Conservation (phyloP, 92 coral and sea anemone species). For the Epizoanthus stellaris region DNA sequence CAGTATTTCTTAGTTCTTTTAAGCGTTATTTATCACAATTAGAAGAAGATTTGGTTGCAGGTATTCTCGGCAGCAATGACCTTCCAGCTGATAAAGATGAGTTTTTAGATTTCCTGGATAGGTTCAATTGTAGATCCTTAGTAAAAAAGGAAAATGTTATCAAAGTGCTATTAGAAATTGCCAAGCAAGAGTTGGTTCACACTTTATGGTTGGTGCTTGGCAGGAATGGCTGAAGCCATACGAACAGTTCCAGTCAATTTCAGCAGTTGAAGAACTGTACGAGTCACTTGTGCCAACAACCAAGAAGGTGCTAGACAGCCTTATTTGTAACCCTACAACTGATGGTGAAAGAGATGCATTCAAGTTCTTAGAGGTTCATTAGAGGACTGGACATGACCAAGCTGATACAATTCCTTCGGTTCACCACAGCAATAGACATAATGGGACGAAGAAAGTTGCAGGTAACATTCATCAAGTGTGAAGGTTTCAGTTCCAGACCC, state of each 20-base stretch:
- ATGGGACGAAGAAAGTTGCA: constrained; percentile 36
- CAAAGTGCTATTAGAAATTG: constrained; percentile 42
- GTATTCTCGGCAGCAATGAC: no score
- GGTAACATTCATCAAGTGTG: constrained; percentile 44
- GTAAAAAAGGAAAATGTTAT: no score
- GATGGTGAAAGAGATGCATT: constrained; percentile 40
- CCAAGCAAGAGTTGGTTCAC: no score
- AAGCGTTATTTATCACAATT: neutral
- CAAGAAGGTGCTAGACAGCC: constrained; percentile 45
- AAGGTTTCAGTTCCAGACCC: constrained; percentile 42
- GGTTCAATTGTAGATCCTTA: no score
- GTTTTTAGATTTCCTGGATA: no score
- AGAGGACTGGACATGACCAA: constrained; percentile 46
- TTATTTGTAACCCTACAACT: constrained; percentile 15
- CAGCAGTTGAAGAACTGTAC: constrained; percentile 33
- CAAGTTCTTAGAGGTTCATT: constrained; percentile 35
- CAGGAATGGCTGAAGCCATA: no score
- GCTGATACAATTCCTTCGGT: constrained; percentile 39
- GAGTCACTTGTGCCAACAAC: constrained; percentile 45
- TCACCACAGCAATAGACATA: constrained; percentile 47
- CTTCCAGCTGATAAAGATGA: no score
- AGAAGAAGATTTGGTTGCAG: no score
- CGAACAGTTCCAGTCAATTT: no score
- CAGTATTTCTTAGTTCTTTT: constrained; percentile 42
- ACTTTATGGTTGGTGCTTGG: no score